Evolutionary conservation across 2,113 vertebrate genomes (phyloP).

Genomic region (Sialia sialis): DNA sequence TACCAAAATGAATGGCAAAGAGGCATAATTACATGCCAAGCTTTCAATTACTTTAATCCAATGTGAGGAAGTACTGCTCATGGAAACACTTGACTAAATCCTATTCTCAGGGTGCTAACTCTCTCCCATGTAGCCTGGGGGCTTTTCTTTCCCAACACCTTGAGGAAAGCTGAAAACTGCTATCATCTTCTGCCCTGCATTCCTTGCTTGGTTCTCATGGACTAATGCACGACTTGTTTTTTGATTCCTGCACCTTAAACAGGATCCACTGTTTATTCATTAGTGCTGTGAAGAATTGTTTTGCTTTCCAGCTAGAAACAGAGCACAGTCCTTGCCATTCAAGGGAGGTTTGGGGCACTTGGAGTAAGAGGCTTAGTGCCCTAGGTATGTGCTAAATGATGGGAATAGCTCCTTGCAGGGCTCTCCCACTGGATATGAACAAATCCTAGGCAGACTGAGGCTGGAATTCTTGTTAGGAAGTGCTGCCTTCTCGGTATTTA

Average conservation of each 20-base stretch:
- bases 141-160: background rate
- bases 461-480: background rate
- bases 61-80: background rate
- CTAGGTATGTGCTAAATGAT: background rate
- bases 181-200: background rate
- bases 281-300: background rate
- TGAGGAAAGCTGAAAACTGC: background rate
- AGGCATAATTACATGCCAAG: background rate
- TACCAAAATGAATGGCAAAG: background rate
- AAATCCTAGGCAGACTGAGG: background rate
- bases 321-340: background rate
- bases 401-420: background rate
- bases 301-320: background rate
- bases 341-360: background rate
- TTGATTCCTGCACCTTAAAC: background rate
- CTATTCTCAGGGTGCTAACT: background rate
- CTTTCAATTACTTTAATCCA: background rate
- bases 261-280: background rate
- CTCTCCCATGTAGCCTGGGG: fast-evolving
- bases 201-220: background rate
- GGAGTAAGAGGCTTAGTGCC: background rate
- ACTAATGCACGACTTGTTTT: fast-evolving
- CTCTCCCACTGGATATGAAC: background rate
- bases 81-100: background rate
- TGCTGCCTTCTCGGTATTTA: background rate